These are phyloP conservation scores for Azorinus chamasolen DNA, from an alignment of 2,888 invertebrate genomes.

Conservation along the genomic window DNA sequence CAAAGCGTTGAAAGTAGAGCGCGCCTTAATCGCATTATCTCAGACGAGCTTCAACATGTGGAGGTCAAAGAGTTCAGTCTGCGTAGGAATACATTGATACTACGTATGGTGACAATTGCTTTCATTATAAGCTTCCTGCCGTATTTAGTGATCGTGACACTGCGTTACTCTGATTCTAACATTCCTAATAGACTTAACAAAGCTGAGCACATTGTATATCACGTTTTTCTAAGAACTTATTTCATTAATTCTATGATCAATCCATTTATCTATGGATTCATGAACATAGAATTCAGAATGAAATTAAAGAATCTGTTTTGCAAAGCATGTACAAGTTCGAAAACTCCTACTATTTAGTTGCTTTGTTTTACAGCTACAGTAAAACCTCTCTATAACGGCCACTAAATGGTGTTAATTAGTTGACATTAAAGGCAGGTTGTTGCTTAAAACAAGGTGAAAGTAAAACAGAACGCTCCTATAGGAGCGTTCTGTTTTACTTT, in stretches of 20 bases:
- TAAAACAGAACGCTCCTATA: no score
- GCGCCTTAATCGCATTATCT: constrained; percentile 52
- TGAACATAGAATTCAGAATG: constrained; percentile 59
- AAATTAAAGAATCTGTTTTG: constrained; percentile 59
- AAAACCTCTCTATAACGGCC: no score
- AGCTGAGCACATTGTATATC: constrained; percentile 52
- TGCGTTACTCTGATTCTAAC: constrained; percentile 47
- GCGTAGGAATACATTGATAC: constrained; percentile 60
- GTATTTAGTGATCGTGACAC: constrained; percentile 57
- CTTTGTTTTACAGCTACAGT: no score
- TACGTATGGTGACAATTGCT: constrained; percentile 63
- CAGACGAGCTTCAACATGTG: constrained; percentile 47
- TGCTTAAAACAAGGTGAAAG: no score
- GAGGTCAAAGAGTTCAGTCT: constrained; percentile 56
- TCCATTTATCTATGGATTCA: constrained; percentile 65
- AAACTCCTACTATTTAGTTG: no score
- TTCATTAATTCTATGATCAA: constrained; percentile 64
- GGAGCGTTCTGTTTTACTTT: no score
- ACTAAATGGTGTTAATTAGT: no score
- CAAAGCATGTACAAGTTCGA: constrained; percentile 35
- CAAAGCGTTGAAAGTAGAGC: constrained; percentile 60
- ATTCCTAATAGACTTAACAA: constrained; percentile 48
- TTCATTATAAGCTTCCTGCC: constrained; percentile 64
- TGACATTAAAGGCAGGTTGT: no score
- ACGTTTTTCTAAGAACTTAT: constrained; percentile 56